A percentile compares a stretch with the other conserved stretches of the same genome.
phyloP scores from a whole-genome alignment of 2,113 vertebrate genomes.

The Alouatta palliata region DNA sequence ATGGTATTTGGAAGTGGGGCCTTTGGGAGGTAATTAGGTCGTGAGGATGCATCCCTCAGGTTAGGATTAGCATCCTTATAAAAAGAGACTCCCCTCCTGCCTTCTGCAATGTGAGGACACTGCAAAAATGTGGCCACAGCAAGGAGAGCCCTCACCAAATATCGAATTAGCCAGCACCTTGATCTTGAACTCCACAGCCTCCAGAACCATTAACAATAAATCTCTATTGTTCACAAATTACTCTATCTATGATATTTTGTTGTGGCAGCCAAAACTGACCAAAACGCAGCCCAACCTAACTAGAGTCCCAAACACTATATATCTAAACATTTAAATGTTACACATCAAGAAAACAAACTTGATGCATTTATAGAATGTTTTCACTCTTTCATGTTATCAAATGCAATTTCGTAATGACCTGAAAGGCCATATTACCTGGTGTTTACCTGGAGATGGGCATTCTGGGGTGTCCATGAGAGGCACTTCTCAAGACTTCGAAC shows the following conservation, averaged over 20 bases:
- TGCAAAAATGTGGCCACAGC: neutral
- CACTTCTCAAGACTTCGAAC: neutral
- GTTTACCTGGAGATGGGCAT: neutral
- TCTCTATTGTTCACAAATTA: neutral
- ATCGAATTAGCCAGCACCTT: neutral
- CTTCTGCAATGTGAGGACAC: neutral
- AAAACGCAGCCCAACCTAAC: neutral
- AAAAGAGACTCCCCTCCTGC: neutral
- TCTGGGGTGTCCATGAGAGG: rapidly evolving
- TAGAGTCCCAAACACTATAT: neutral
- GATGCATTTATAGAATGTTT: neutral
- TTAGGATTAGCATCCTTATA: neutral
- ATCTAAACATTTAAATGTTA: neutral
- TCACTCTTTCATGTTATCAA: neutral
- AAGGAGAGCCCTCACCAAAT: neutral
- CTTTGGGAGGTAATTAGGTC: neutral
- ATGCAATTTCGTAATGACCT: neutral
- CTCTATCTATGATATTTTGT: neutral
- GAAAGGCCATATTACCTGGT: neutral
- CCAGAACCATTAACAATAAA: neutral
- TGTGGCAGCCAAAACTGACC: neutral
- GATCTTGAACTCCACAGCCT: neutral
- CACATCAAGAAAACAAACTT: neutral
- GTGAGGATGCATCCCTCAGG: too few species aligned
- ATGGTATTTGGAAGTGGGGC: too few species aligned